These are phyloP conservation scores for Tachypleus tridentatus DNA, from an alignment of 1,140 invertebrate genomes.

Conservation along the genomic window DNA sequence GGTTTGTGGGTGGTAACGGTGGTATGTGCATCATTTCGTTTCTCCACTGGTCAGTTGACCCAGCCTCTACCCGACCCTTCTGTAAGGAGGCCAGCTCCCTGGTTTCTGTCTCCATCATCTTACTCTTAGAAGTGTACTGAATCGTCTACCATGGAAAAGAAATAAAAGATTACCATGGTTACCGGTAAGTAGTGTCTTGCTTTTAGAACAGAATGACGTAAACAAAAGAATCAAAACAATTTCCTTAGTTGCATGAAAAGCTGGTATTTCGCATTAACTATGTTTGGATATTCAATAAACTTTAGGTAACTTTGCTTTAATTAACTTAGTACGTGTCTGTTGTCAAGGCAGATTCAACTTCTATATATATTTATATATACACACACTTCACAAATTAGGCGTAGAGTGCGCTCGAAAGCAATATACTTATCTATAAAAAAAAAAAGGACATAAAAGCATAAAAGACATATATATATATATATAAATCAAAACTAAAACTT, in stretches of 20 bases:
- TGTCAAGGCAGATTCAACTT: no score
- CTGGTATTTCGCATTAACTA: no score
- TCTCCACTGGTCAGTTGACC: slow-evolving; percentile 70
- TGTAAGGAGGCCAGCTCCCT: slow-evolving; percentile 67
- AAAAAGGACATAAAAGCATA: no score
- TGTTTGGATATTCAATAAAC: no score
- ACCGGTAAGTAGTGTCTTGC: not conserved
- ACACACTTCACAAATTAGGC: no score
- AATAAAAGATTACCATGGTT: slow-evolving; percentile 24
- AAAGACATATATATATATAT: no score
- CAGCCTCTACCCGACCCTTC: slow-evolving; percentile 68
- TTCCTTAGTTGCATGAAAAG: not conserved
- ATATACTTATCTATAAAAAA: no score
- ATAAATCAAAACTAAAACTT: no score
- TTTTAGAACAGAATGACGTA: not conserved
- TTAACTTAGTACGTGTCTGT: no score
- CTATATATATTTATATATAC: no score
- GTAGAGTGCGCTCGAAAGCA: no score
- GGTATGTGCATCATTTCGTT: slow-evolving; percentile 86
- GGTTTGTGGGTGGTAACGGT: slow-evolving; percentile 83
- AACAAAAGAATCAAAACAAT: slow-evolving; percentile 7
- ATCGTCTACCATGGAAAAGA: slow-evolving; percentile 52
- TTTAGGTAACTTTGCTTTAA: no score
- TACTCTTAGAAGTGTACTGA: slow-evolving; percentile 73
- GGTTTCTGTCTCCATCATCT: slow-evolving; percentile 65